Conservation (phyloP, 2,797 vertebrate genomes). For the Psittacula echo region DNA sequence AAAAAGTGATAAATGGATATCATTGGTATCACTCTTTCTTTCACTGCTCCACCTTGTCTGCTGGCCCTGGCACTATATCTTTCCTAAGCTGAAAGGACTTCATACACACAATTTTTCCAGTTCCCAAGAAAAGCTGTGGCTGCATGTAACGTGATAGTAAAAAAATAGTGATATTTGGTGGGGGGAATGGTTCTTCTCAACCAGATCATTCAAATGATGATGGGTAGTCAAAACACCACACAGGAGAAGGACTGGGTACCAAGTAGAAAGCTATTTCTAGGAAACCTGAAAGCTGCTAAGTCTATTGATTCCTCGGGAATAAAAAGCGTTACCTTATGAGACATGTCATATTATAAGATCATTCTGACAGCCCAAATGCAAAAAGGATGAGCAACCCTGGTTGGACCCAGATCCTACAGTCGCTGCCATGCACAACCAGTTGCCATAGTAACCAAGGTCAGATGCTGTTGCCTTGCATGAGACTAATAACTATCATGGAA, state of each 20-base stretch:
- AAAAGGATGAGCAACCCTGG: neutral
- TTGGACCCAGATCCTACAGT: neutral
- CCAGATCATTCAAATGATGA: neutral
- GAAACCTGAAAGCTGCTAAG: neutral
- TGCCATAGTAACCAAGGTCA: neutral
- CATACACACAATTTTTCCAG: neutral
- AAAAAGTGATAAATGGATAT: neutral
- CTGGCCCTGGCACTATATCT: neutral
- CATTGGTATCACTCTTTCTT: rapidly evolving
- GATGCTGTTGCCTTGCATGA: neutral
- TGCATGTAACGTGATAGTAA: neutral
- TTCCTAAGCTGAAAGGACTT: neutral
- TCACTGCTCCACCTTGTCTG: neutral
- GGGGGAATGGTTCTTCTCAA: neutral
- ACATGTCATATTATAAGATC: neutral
- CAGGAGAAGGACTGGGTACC: neutral
- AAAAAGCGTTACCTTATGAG: neutral
- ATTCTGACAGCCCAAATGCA: neutral
- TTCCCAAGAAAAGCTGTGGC: neutral
- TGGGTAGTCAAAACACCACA: neutral
- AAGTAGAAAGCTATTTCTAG: neutral
- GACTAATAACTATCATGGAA: neutral
- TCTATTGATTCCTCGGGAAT: neutral
- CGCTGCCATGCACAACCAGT: rapidly evolving
- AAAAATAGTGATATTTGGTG: neutral